Evolutionary conservation across 2,113 vertebrate genomes (phyloP).

Genomic region (Laticauda colubrina): DNA sequence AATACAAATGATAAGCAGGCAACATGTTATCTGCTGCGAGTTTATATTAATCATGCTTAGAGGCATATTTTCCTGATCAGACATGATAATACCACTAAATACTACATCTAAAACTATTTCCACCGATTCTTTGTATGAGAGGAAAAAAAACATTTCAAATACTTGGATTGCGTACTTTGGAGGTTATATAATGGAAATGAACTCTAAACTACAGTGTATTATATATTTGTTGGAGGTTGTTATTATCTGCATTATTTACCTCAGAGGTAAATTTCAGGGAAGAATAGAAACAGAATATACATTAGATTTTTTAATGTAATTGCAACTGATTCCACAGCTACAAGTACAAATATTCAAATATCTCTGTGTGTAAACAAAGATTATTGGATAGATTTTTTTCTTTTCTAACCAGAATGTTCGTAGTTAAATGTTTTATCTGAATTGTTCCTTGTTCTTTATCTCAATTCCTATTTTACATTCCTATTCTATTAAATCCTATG

Average conservation of each 20-base stretch:
- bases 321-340: conserved; percentile 8
- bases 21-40: conserved; percentile 48
- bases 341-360: conserved; percentile 6
- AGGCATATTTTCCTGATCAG: conserved; percentile 35
- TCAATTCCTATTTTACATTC: not conserved
- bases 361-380: not conserved
- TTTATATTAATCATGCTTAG: conserved; percentile 55
- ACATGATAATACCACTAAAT: conserved; percentile 44
- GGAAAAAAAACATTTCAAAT: conserved; percentile 35
- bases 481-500: not conserved
- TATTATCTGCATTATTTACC: conserved; percentile 4
- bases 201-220: conserved; percentile 45
- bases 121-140: conserved; percentile 21
- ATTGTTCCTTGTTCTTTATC: not conserved
- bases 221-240: conserved; percentile 26
- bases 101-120: conserved; percentile 7
- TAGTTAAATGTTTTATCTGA: not conserved
- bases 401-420: not conserved
- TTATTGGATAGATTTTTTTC: not conserved
- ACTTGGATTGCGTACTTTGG: conserved; percentile 37
- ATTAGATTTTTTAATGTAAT: conserved; percentile 30
- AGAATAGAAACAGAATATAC: conserved; percentile 18
- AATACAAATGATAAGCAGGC: conserved; percentile 43
- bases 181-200: conserved; percentile 40
- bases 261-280: conserved; percentile 12